phyloP scores from a whole-genome alignment of 2,888 invertebrate species.

The Zelleria hepariella region DNA sequence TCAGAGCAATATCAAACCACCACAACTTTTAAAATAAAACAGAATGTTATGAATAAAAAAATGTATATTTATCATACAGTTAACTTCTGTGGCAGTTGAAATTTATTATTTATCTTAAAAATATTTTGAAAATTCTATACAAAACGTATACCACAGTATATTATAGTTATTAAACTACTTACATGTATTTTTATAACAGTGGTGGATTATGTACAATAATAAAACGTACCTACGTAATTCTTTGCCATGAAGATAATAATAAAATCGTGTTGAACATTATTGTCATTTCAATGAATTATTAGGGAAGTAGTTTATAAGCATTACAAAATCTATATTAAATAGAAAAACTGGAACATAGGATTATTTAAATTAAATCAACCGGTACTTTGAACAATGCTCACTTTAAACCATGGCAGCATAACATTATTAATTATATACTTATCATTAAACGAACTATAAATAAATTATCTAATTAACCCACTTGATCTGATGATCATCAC shows the following conservation, averaged over 20 bases:
- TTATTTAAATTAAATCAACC: neutral
- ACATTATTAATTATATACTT: neutral
- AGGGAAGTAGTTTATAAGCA: neutral
- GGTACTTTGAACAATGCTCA: slow-evolving; percentile 1
- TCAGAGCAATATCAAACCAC: neutral
- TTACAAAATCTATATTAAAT: neutral
- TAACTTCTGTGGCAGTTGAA: neutral
- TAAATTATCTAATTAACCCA: neutral
- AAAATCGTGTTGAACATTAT: neutral
- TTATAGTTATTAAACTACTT: neutral
- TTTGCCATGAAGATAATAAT: neutral
- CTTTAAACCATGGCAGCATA: slow-evolving; percentile 1
- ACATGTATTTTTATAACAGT: slow-evolving; percentile 1
- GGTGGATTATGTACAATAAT: neutral
- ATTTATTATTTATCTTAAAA: neutral
- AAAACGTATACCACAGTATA: neutral
- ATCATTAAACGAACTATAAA: neutral
- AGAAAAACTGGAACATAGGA: neutral
- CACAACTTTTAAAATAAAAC: neutral
- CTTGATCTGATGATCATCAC: neutral
- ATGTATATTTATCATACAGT: slow-evolving; percentile 10
- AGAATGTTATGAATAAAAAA: slow-evolving; percentile 12
- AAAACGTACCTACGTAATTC: neutral
- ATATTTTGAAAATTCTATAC: neutral
- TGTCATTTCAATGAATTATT: neutral